Base-by-base conservation (phyloP, 2,888 invertebrate genomes). In the Latrodectus elegans region DNA sequence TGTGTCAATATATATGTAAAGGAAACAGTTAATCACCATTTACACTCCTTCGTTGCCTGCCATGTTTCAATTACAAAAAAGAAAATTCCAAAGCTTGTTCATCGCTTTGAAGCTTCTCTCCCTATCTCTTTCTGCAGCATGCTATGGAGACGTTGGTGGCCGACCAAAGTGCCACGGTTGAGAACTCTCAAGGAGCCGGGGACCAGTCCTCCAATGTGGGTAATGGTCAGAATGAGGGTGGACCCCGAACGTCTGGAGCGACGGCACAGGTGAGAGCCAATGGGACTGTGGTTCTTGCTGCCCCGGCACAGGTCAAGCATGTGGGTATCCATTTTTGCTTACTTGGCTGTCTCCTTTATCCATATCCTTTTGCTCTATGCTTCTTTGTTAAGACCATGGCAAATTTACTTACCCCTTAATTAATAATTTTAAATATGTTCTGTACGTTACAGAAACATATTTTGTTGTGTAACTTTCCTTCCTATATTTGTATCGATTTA, bases 81-180 rank as follows among this genome's bases (percentile, higher is more conserved):
- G 17, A 68, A 68, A 17, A 17, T 15, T 60, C 52, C 60, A 14
- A 60, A 53, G 83, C 83, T 83, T 76, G 68, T 26, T 55, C 12
- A 74, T 77, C 12, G 87, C 87, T 82, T 77, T 80, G 75, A 83
- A 83, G 76, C 79, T 76, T 74, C 73, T 11, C 72, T 74, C 76
- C 76, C 70, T 79, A 60, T 68, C 17, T 79, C 74, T 81, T 55
- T 68, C 72, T 74, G 72, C 73, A 87, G 80, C 73, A 88, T 90
- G 90, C 89, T 81, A 97, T 96, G 96, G 96, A 96, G 94, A 95
- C 96, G 94, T 96, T 97, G 95, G 96, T 96, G 93, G 96, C 97
- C 94, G 97, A 97, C 88, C 90, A 90, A 80, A 89, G 89, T 68
- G 77, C 75, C 75, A 79, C 79, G 80, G 82, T 79, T 49, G 88